Evolutionary conservation across 37 sponge, comb jelly and placozoan species (phyloP).

Genomic region (Hormiphora californensis): DNA sequence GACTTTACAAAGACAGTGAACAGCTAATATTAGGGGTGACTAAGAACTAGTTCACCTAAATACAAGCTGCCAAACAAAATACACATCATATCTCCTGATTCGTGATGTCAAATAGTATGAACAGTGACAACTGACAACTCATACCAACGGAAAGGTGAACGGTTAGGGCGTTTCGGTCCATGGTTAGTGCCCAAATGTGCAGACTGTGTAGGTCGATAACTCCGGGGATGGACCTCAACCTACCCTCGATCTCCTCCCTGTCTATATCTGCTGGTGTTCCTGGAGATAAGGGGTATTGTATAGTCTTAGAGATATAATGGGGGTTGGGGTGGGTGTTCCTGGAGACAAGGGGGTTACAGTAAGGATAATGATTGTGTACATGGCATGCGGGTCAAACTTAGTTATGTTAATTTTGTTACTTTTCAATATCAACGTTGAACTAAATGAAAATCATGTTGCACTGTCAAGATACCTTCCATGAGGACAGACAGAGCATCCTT

Average conservation of each 20-base stretch:
- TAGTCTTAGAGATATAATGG: background rate
- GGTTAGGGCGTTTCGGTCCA: constrained; percentile 32
- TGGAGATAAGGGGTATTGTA: background rate
- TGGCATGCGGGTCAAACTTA: too few relatives aligned
- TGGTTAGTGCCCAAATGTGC: constrained; percentile 55
- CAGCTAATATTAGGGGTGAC: too few relatives aligned
- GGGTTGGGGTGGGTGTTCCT: too few relatives aligned
- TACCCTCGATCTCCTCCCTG: constrained; percentile 45
- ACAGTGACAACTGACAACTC: too few relatives aligned
- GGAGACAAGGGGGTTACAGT: too few relatives aligned
- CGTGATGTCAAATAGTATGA: too few relatives aligned
- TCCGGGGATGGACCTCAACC: constrained; percentile 42
- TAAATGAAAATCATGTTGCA: background rate
- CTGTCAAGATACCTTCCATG: constrained; percentile 86
- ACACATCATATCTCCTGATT: too few relatives aligned
- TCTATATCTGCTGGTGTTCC: constrained; percentile 59
- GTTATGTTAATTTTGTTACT: background rate
- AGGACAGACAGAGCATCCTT: constrained; percentile 85
- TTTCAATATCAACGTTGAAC: background rate
- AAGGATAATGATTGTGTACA: too few relatives aligned
- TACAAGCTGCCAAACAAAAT: too few relatives aligned
- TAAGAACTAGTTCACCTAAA: too few relatives aligned
- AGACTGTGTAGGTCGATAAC: constrained; percentile 48
- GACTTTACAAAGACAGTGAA: too few relatives aligned
- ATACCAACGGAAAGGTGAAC: constrained; percentile 54